Conservation (phyloP, 2,113 vertebrate species). For the Peromyscus maniculatus region DNA sequence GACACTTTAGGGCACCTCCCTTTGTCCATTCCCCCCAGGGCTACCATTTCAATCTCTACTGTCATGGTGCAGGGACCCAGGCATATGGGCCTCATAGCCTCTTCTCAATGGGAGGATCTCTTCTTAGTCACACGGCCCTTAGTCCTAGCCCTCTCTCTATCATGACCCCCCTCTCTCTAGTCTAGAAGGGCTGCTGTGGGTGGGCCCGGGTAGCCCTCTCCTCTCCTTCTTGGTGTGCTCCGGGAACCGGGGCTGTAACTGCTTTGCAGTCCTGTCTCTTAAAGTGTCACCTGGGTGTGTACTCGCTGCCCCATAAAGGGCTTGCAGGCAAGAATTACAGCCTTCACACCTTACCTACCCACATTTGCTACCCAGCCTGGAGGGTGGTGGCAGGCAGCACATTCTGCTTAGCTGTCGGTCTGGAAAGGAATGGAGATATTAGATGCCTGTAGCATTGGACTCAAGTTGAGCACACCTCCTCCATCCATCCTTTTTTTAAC, state of each 20-base stretch:
- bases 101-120: neutral
- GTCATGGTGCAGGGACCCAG: neutral
- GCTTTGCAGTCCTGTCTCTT: neutral
- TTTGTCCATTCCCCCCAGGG: neutral
- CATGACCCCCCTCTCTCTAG: neutral
- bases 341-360: neutral
- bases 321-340: neutral
- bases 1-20: neutral
- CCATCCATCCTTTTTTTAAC: constrained; percentile 18
- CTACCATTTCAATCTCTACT: neutral
- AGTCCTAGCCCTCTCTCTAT: neutral
- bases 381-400: neutral
- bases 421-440: constrained; percentile 20
- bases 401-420: neutral
- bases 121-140: neutral
- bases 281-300: neutral
- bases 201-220: neutral
- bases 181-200: no score
- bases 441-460: neutral
- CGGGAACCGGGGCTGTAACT: neutral
- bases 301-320: neutral
- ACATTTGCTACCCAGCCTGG: neutral
- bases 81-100: no score
- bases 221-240: neutral
- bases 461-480: neutral